These are phyloP conservation scores for Argentina silus DNA, from an alignment of 2,797 vertebrate species.

Conservation along the genomic window DNA sequence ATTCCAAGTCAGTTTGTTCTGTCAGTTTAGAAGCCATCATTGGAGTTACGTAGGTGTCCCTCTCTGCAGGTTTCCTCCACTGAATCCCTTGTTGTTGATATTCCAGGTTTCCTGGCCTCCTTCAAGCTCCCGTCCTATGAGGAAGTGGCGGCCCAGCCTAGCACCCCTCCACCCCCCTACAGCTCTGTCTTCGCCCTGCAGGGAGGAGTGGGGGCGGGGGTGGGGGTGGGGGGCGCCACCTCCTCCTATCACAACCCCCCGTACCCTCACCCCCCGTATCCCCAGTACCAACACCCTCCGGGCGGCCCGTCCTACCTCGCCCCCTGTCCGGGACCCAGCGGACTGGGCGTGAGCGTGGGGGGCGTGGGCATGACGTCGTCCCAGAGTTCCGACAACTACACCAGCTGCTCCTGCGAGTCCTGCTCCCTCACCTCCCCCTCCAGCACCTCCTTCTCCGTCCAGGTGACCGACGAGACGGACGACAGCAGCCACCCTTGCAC, in stretches of 20 bases:
- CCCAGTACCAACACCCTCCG: slow-evolving; percentile 47
- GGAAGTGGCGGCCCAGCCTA: slow-evolving; percentile 85
- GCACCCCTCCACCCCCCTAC: slow-evolving; percentile 89
- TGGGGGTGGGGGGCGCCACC: slow-evolving; percentile 55
- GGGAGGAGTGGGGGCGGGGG: slow-evolving; percentile 66
- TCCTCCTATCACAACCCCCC: slow-evolving; percentile 54
- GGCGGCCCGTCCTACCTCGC: slow-evolving; percentile 68
- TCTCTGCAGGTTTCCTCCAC: too few relatives aligned
- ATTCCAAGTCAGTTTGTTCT: too few relatives aligned
- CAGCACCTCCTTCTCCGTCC: slow-evolving; percentile 83
- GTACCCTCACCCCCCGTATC: slow-evolving; percentile 29
- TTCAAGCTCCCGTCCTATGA: slow-evolving; percentile 93
- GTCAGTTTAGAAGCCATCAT: too few relatives aligned
- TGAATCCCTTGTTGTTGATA: neutral
- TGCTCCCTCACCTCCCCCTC: slow-evolving; percentile 83
- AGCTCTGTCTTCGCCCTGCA: slow-evolving; percentile 79
- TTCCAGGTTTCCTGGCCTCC: slow-evolving; percentile 85
- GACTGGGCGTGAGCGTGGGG: slow-evolving; percentile 22
- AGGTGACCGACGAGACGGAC: slow-evolving; percentile 79
- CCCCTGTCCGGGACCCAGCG: slow-evolving; percentile 61
- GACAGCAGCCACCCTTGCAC: slow-evolving; percentile 78
- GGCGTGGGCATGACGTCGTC: slow-evolving; percentile 66
- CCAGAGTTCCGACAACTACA: slow-evolving; percentile 83
- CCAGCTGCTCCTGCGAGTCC: slow-evolving; percentile 86
- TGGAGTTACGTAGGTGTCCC: too few relatives aligned